A percentile compares a stretch with the other conserved stretches of the same genome.
Conservation (phyloP, 2,888 invertebrate genomes). For the Thyatira batis region DNA sequence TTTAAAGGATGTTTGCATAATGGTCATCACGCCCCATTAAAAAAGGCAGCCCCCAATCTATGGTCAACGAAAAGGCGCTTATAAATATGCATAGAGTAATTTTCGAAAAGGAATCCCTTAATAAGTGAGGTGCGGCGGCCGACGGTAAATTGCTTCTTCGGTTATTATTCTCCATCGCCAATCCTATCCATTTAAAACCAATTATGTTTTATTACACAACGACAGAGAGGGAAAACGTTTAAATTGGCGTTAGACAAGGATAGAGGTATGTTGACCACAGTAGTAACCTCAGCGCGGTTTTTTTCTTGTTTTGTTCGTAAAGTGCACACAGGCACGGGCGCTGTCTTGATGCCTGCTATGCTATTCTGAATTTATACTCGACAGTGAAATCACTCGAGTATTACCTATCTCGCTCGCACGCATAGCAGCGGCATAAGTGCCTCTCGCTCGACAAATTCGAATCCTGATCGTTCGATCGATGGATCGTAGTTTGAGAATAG, state of each 20-base stretch:
- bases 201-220: conserved; percentile 76
- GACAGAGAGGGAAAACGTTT: conserved; percentile 46
- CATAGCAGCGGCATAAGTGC: too few relatives aligned
- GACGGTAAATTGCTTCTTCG: conserved; percentile 64
- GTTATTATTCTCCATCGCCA: conserved; percentile 70
- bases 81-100: conserved; percentile 71
- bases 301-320: conserved; percentile 41
- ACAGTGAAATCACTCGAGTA: too few relatives aligned
- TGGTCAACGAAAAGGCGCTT: conserved; percentile 43
- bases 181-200: conserved; percentile 80
- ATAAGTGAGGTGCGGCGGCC: conserved; percentile 55
- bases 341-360: conserved; percentile 55
- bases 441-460: too few relatives aligned
- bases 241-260: conserved; percentile 47
- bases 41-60: conserved; percentile 30
- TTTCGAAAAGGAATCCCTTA: conserved; percentile 54
- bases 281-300: conserved; percentile 45
- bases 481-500: too few relatives aligned
- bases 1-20: conserved; percentile 16
- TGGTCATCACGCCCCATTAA: conserved; percentile 17
- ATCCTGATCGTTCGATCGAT: too few relatives aligned
- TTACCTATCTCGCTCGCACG: too few relatives aligned
- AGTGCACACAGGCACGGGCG: conserved; percentile 49
- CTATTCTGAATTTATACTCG: too few relatives aligned
- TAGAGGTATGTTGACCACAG: conserved; percentile 39